Conservation (phyloP, 2,888 invertebrate genomes). For the Plemyria rubiginata region DNA sequence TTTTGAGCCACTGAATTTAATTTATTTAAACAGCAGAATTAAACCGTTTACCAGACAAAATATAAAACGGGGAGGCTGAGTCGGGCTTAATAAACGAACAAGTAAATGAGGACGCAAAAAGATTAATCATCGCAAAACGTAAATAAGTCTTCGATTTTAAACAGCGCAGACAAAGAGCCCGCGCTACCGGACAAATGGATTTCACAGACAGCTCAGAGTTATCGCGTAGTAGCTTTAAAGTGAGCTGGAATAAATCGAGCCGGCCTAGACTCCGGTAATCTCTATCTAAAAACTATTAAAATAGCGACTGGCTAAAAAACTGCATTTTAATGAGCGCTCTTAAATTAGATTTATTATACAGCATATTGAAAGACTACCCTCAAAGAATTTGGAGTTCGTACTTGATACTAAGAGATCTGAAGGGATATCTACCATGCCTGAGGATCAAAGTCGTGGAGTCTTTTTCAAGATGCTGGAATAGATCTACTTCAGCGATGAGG, state of each 20-base stretch:
- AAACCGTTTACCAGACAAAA: not conserved
- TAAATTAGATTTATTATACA: conserved; percentile 16
- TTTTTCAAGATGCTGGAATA: too few relatives aligned
- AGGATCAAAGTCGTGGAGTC: too few relatives aligned
- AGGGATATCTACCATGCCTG: too few relatives aligned
- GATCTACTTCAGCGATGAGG: too few relatives aligned
- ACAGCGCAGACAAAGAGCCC: conserved; percentile 11
- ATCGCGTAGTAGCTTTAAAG: conserved; percentile 27
- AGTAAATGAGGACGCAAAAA: not conserved
- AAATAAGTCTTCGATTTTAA: not conserved
- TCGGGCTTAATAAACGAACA: not conserved
- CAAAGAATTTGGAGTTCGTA: too few relatives aligned
- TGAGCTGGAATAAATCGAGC: conserved; percentile 33
- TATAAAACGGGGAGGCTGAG: not conserved
- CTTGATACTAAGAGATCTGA: too few relatives aligned
- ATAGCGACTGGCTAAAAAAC: too few relatives aligned
- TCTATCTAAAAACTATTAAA: not conserved
- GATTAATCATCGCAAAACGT: conserved; percentile 2
- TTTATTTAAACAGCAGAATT: too few relatives aligned
- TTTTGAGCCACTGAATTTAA: too few relatives aligned
- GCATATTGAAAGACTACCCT: too few relatives aligned
- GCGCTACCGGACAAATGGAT: conserved; percentile 24
- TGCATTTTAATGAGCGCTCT: not conserved
- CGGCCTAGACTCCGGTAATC: conserved; percentile 33
- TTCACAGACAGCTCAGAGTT: conserved; percentile 23